phyloP scores from a whole-genome alignment of 1,140 invertebrate genomes.

The Bombus balteatus region DNA sequence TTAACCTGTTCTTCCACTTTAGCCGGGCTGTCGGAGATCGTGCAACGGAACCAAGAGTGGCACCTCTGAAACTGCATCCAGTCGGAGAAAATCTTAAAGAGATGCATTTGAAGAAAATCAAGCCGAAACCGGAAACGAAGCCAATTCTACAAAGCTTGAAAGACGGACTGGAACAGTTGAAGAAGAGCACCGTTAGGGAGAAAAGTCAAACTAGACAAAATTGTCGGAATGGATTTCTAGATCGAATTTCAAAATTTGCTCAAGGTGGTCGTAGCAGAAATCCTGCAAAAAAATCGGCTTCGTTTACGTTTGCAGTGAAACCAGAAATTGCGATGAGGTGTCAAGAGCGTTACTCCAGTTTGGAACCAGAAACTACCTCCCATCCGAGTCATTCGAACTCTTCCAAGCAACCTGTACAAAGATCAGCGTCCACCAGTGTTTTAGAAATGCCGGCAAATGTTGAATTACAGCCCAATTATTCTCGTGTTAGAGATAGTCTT shows the following conservation, averaged over 20 bases:
- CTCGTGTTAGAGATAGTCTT: constrained; percentile 77
- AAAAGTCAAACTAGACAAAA: constrained; percentile 74
- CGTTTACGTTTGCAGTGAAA: constrained; percentile 79
- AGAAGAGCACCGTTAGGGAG: constrained; percentile 74
- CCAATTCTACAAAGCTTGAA: constrained; percentile 79
- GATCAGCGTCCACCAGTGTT: constrained; percentile 79
- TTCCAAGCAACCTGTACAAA: constrained; percentile 77
- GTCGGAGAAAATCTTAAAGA: constrained; percentile 74
- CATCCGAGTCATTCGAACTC: constrained; percentile 59
- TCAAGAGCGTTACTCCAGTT: constrained; percentile 79
- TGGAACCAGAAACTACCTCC: constrained; percentile 77
- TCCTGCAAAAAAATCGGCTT: constrained; percentile 80
- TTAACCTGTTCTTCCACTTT: constrained; percentile 67
- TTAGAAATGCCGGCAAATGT: constrained; percentile 75
- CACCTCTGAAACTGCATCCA: constrained; percentile 75
- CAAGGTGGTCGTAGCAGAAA: constrained; percentile 76
- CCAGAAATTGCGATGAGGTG: constrained; percentile 78
- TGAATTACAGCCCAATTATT: constrained; percentile 77
- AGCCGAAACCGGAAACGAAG: constrained; percentile 78
- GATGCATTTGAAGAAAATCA: constrained; percentile 80
- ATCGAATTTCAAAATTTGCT: constrained; percentile 77
- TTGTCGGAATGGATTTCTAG: constrained; percentile 74
- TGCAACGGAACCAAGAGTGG: constrained; percentile 79
- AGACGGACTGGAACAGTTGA: constrained; percentile 78
- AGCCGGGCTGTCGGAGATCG: constrained; percentile 79